Evolutionary conservation across 2,113 vertebrate species (phyloP).

Genomic region (Atlantisia rogersi): DNA sequence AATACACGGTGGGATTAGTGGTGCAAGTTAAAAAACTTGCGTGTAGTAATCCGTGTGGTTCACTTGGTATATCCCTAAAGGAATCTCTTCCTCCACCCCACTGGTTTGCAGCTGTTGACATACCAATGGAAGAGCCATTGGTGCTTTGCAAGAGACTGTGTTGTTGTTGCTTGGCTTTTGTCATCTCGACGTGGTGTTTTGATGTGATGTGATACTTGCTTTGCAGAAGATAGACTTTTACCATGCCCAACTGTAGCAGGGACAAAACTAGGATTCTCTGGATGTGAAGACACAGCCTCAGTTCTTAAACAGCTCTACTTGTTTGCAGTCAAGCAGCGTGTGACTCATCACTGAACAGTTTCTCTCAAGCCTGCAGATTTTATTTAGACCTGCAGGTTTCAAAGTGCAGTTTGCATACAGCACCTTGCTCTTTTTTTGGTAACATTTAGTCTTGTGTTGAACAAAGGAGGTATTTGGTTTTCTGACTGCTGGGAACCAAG

Average conservation of each 20-base stretch:
- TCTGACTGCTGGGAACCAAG: background rate
- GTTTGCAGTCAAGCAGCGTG: background rate
- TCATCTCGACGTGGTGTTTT: background rate
- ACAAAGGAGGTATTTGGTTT: background rate
- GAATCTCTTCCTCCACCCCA: background rate
- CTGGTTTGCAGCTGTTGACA: background rate
- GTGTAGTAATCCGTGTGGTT: background rate
- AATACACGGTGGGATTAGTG: background rate
- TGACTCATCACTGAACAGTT: background rate
- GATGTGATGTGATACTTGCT: background rate
- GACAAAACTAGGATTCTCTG: background rate
- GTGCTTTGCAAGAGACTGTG: background rate
- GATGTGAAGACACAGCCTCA: background rate
- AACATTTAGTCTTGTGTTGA: background rate
- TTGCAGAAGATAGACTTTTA: background rate
- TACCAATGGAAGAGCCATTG: background rate
- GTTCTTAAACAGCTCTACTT: background rate
- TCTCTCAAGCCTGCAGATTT: background rate
- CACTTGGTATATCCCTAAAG: background rate
- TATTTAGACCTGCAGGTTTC: background rate
- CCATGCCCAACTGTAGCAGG: background rate
- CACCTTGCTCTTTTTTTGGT: background rate
- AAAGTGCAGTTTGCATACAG: background rate
- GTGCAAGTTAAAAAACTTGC: background rate
- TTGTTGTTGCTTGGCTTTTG: background rate